phyloP scores from a whole-genome alignment of 1,140 invertebrate species.

The Wiebesia pumilae region DNA sequence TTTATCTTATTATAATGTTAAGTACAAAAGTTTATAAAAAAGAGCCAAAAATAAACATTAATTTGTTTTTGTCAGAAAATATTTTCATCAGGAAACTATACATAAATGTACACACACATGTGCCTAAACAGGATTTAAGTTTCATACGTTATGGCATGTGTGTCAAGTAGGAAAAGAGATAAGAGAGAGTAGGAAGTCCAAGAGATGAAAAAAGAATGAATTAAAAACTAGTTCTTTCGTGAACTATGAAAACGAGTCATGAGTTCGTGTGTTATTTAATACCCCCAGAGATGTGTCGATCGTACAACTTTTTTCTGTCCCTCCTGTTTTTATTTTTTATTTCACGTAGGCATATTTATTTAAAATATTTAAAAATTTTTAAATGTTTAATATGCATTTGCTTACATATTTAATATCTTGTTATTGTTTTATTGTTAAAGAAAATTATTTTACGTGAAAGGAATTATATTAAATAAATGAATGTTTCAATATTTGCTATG shows the following conservation, averaged over 20 bases:
- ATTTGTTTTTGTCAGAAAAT: not conserved
- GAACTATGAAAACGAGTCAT: slow-evolving; percentile 31
- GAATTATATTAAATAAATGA: no score
- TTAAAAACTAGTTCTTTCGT: slow-evolving; percentile 31
- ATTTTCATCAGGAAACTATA: not conserved
- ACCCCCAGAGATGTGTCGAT: not conserved
- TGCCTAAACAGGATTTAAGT: not conserved
- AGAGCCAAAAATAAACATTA: no score
- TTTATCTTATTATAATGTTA: no score
- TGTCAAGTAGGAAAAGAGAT: not conserved
- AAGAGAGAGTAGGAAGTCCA: not conserved
- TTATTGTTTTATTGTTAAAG: no score
- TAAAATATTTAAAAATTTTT: not conserved
- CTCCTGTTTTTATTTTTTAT: slow-evolving; percentile 11
- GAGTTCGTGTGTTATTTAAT: slow-evolving; percentile 21
- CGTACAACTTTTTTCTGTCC: not conserved
- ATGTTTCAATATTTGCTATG: no score
- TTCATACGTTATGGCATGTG: no score
- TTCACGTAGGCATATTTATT: not conserved
- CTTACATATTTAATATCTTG: no score
- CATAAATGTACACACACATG: not conserved
- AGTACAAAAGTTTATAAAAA: no score
- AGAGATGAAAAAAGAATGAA: not conserved
- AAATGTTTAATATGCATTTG: no score
- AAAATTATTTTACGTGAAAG: no score